Evolutionary conservation across 2,888 invertebrate species (phyloP).

Genomic region (Apodemia mormo): DNA sequence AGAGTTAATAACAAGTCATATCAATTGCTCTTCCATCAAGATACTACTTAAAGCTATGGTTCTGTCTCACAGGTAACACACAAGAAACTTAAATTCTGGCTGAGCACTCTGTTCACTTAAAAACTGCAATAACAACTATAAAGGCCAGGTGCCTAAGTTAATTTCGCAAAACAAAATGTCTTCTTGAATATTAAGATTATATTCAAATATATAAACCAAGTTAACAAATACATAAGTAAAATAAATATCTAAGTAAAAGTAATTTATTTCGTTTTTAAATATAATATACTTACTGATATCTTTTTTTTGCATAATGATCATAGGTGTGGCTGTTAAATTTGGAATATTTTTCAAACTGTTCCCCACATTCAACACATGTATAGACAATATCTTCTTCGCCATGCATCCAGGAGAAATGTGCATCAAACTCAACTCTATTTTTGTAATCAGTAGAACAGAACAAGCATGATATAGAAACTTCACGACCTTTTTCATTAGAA

Average conservation of each 20-base stretch:
- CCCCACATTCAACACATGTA: conserved; percentile 81
- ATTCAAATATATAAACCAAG: too few species aligned
- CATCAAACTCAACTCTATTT: conserved; percentile 75
- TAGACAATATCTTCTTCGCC: conserved; percentile 62
- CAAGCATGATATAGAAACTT: conserved; percentile 76
- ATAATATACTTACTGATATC: conserved; percentile 58
- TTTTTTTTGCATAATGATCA: conserved; percentile 67
- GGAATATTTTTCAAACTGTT: conserved; percentile 77
- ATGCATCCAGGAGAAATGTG: conserved; percentile 74
- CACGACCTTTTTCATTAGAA: conserved; percentile 53
- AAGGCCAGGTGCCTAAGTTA: too few species aligned
- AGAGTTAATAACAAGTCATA: too few species aligned
- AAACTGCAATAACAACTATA: too few species aligned
- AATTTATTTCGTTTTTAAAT: neutral
- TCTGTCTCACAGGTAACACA: too few species aligned
- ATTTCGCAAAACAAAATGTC: too few species aligned
- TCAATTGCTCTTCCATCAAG: too few species aligned
- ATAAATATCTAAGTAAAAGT: neutral
- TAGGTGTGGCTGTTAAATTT: conserved; percentile 81
- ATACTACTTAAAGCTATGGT: too few species aligned
- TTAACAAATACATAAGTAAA: neutral
- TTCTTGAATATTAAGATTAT: too few species aligned
- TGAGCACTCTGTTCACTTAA: too few species aligned
- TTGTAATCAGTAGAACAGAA: conserved; percentile 76
- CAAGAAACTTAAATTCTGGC: too few species aligned